A percentile compares a stretch with the other conserved stretches of the same genome.
phyloP scores from a whole-genome alignment of 2,797 vertebrate genomes.

The Ceyx erithaca region DNA sequence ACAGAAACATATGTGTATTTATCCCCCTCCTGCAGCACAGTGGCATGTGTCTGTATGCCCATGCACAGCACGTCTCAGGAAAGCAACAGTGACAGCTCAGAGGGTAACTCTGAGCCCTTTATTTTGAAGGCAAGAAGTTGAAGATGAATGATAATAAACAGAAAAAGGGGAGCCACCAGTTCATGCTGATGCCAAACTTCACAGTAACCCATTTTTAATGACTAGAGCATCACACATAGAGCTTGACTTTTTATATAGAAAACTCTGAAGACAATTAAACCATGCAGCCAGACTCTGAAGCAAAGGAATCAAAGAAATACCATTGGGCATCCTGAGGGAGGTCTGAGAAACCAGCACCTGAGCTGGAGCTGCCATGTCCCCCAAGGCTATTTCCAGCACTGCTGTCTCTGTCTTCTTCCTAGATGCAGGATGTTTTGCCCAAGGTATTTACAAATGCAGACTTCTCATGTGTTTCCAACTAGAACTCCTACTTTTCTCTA shows the following conservation, averaged over 20 bases:
- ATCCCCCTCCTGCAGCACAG: background rate
- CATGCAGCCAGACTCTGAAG: background rate
- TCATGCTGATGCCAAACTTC: background rate
- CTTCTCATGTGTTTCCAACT: slow-evolving; percentile 11
- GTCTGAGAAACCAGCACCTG: background rate
- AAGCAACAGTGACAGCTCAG: background rate
- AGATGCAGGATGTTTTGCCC: background rate
- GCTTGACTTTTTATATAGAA: background rate
- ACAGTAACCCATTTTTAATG: background rate
- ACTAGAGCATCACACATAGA: background rate
- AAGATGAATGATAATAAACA: background rate
- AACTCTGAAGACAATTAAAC: background rate
- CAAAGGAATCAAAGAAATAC: background rate
- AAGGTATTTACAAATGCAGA: background rate
- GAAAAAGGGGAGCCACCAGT: background rate
- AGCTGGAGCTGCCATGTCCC: background rate
- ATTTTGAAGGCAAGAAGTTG: background rate
- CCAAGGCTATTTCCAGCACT: background rate
- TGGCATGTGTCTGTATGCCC: accelerated
- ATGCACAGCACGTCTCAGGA: background rate
- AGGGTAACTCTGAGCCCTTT: background rate
- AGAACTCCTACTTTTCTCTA: background rate
- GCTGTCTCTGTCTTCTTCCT: background rate
- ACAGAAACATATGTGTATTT: accelerated
- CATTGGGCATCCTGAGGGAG: background rate